Percentiles rank a stretch among this genome's conserved stretches.
Evolutionary conservation across 2,888 invertebrate genomes (phyloP).

Genomic region (Folsomia manolachei): DNA sequence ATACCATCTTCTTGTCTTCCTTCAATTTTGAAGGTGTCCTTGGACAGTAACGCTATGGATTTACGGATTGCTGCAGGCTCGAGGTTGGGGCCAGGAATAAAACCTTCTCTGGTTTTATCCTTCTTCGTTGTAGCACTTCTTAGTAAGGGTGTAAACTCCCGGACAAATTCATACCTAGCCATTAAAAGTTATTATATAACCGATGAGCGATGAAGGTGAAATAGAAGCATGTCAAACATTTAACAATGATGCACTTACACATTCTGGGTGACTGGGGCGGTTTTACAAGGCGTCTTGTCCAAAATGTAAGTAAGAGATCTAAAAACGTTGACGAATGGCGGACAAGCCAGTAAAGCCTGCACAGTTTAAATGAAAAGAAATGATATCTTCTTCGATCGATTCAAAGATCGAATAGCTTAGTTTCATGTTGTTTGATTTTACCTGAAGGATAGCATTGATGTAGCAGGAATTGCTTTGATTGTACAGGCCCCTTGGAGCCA

Average conservation of each 20-base stretch:
- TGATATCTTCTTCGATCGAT: no score
- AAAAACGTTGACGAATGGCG: constrained; percentile 89
- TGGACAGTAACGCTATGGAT: constrained; percentile 51
- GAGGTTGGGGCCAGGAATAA: constrained; percentile 74
- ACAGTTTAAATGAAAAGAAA: not conserved
- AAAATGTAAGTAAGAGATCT: constrained; percentile 62
- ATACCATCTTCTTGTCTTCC: constrained; percentile 95
- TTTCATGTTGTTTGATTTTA: constrained; percentile 19
- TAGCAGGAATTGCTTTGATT: constrained; percentile 96
- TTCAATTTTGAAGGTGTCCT: constrained; percentile 67
- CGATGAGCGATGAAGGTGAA: no score
- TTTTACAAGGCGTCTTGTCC: constrained; percentile 43
- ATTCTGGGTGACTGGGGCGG: constrained; percentile 83
- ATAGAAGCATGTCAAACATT: not conserved
- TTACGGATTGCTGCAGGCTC: constrained; percentile 65
- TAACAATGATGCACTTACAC: constrained; percentile 67
- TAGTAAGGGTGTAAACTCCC: constrained; percentile 71
- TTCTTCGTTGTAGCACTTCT: constrained; percentile 39
- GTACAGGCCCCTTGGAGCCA: constrained; percentile 84
- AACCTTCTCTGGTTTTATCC: constrained; percentile 45
- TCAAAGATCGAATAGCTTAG: no score
- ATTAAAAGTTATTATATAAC: constrained; percentile 22
- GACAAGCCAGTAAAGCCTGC: constrained; percentile 89
- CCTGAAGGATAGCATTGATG: constrained; percentile 80
- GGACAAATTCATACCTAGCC: constrained; percentile 71